Conservation (phyloP, 53 echinoderm and acorn worm genomes). For the Mesocentrotus franciscanus region DNA sequence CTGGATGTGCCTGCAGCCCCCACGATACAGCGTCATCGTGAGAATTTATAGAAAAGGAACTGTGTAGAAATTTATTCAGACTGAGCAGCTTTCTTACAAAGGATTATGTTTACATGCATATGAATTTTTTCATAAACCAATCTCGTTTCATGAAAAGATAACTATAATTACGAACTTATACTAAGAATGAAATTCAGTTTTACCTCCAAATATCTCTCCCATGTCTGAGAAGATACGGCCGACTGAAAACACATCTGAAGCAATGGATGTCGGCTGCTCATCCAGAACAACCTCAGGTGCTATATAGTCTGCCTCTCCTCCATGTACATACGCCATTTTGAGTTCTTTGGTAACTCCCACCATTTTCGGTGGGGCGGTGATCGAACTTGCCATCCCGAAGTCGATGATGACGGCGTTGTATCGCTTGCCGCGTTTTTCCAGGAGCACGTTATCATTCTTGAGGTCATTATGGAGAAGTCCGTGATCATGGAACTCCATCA, state of each 20-base stretch:
- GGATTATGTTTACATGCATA: not conserved
- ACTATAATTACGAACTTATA: not conserved
- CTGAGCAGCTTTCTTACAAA: not conserved
- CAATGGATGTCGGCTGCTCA: conserved; percentile 2
- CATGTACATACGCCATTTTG: conserved; percentile 18
- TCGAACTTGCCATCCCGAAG: conserved; percentile 2
- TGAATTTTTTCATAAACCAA: not conserved
- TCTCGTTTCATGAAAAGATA: not conserved
- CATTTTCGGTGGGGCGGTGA: conserved; percentile 3
- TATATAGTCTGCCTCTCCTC: conserved; percentile 13
- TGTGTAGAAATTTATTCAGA: not conserved
- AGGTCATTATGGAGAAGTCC: conserved; percentile 43
- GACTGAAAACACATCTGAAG: conserved; percentile 32
- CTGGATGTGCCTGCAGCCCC: too few relatives aligned
- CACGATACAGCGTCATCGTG: too few relatives aligned
- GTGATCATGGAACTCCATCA: conserved; percentile 41
- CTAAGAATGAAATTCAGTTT: not conserved
- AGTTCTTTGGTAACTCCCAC: not conserved
- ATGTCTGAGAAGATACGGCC: not conserved
- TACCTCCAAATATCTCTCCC: conserved; percentile 14
- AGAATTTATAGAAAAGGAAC: not conserved
- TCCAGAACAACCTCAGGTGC: conserved; percentile 1
- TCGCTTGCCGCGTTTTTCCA: conserved; percentile 3
- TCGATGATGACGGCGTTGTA: conserved; percentile 35
- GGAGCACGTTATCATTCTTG: conserved; percentile 31